Base-by-base conservation (phyloP, 2,113 vertebrate species). In the Periophthalmodon schlosseri region DNA sequence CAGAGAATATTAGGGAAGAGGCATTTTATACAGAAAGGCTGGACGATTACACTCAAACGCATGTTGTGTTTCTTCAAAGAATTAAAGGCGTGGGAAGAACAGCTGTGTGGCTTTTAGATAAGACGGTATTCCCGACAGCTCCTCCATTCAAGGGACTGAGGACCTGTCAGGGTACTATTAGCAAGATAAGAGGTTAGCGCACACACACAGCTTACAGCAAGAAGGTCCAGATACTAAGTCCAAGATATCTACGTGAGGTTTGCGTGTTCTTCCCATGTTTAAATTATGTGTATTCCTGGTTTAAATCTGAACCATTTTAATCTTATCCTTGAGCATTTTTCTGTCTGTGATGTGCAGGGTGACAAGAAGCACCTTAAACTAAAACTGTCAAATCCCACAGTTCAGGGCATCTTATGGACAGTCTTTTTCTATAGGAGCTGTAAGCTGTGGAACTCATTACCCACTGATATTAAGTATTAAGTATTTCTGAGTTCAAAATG, bases 1-100 rank as follows among this genome's bases (percentile, higher is more conserved):
- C 74, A 75, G 66, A 58, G 23, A 70, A 11, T 10, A 28, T 50
- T 68, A 49, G 23, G 44, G n/a, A 68, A 49, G 2, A 20, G 50
- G 47, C 23, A 44, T 75, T 83, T 73, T 69, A 24, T 44, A 56
- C 69, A 47, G 75, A 81, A 78, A 84, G 65, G 72, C 13, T 36
- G 56, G n/a, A 58, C 73, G 73, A 82, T 88, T 84, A 84, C 76
- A 16, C 65, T 76, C 74, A 36, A 50, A 76, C 49, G 79, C 72
- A 69, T 21, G 10, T 50, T 75, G 70, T 74, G n/a, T 79, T 80
- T 84, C 71, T 85, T 76, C 54, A 72, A 88, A 73, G 80, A 72
- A 73, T 74, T 68, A 79, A 77, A 84, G 71, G 76, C 75, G 70
- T 56, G 52, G 28, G 79, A 78, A 75, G 69, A 77, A 69, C 72